Conservation (phyloP, 2,113 vertebrate genomes). For the Mionectes macconnelli region DNA sequence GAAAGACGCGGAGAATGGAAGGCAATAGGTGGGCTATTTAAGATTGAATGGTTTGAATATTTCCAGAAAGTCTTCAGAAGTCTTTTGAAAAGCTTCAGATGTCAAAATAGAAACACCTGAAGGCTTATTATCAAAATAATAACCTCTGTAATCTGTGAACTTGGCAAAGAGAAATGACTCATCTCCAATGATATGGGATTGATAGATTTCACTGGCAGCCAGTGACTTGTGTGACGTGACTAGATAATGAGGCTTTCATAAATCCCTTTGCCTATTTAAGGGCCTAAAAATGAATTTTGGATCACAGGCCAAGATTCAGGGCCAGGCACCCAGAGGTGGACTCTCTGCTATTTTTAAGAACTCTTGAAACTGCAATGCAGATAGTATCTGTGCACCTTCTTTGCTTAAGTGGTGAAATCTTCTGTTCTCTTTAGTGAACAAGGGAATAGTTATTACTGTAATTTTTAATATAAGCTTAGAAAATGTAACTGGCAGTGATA, state of each 20-base stretch:
- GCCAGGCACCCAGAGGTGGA: not conserved
- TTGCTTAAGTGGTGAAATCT: not conserved
- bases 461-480: constrained; percentile 16
- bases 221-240: not conserved
- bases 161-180: not conserved
- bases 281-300: not conserved
- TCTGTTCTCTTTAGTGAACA: not conserved
- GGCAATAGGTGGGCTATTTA: not conserved
- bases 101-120: constrained; percentile 8
- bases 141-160: not conserved
- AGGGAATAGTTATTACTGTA: not conserved
- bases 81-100: constrained; percentile 1
- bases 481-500: not conserved
- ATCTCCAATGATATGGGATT: not conserved
- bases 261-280: constrained; percentile 1
- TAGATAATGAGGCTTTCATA: not conserved
- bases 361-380: not conserved
- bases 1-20: not conserved
- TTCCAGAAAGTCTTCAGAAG: not conserved
- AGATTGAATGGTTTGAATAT: not conserved
- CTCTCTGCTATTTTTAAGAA: constrained; percentile 7
- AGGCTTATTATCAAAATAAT: not conserved
- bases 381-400: not conserved
- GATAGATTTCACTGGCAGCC: not conserved
- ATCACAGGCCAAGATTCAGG: not conserved